A percentile compares a stretch with the other conserved stretches of the same genome.
Evolutionary conservation across 2,113 vertebrate species (phyloP).

Genomic region (Salvelinus namaycush): DNA sequence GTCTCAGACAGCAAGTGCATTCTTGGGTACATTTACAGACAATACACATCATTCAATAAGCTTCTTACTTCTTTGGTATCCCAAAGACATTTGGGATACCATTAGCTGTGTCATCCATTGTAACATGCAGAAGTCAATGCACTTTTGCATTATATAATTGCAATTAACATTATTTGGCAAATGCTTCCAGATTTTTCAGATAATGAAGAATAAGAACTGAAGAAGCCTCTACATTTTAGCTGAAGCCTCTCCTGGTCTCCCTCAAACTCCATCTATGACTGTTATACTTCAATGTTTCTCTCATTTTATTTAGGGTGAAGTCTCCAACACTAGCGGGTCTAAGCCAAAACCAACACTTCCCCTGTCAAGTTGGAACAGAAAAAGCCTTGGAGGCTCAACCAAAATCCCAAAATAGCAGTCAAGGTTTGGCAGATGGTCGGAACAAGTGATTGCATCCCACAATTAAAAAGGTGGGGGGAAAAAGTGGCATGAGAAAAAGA

Average conservation of each 20-base stretch:
- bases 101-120: background rate
- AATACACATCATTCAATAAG: background rate
- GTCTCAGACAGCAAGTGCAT: background rate
- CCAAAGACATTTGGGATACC: background rate
- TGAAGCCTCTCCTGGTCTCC: no score
- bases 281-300: background rate
- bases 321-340: background rate
- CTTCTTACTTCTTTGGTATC: background rate
- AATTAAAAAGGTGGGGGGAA: background rate
- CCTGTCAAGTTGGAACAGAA: constrained; percentile 28
- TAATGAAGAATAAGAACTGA: background rate
- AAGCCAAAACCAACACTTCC: constrained; percentile 13
- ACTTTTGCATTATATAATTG: background rate
- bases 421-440: background rate
- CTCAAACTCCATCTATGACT: background rate
- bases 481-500: background rate
- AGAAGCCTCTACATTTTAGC: no score
- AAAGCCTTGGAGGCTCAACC: constrained; percentile 3
- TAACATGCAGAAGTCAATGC: background rate
- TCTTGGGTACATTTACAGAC: background rate
- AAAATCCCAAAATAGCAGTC: constrained; percentile 7
- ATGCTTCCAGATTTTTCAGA: no score
- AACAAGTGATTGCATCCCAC: background rate
- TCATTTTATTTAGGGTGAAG: background rate
- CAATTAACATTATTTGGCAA: background rate